Base-by-base conservation (phyloP, 2,113 vertebrate genomes). In the Caracal caracal region DNA sequence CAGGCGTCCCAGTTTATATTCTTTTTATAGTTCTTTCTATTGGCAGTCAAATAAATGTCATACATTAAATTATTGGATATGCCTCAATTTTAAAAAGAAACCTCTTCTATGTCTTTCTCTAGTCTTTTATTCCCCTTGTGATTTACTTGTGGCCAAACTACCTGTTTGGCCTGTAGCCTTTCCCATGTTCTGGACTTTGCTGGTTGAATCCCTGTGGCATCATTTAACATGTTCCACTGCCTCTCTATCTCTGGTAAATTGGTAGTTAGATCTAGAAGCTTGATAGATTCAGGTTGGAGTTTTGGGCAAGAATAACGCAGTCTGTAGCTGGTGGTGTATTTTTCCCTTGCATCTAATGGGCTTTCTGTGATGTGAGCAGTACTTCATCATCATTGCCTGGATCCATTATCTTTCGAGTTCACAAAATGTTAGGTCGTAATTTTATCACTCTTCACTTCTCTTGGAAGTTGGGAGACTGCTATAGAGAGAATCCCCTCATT, bases 121-220 rank as follows among this genome's bases (percentile, higher is more conserved):
- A 59, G 19, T 63, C 2, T 17, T 19, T 30, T 43, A 33, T 0
- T 0, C 24, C 7, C 2, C 0, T 59, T 80, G 43, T 35, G 53
- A 78, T 81, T 93, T 86, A 75, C 61, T 91, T 91, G n/a, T 86
- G 56, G 65, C 61, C 78, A 94, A 88, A 43, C n/a, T 16, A 59
- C 51, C 56, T 24, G 28, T 43, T 82, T 87, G 47, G 16, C 47
- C 61, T 75, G 17, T 47, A 84, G 61, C 19, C 5, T 61, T 79
- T 80, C 10, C n/a, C 22, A 49, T 40, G 53, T 85, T 83, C 37
- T 92, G 40, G 65, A 56, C 79, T 95, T 93, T 93, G 43, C 71
- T 47, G 65, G 88, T 33, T 71, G 49, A 71, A 81, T 87, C 37
- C 65, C 53, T 19, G 28, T 16, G 24, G 71, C 35, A 2, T 82